Evolutionary conservation across 2,113 vertebrate genomes (phyloP).

Genomic region (Sialia sialis): DNA sequence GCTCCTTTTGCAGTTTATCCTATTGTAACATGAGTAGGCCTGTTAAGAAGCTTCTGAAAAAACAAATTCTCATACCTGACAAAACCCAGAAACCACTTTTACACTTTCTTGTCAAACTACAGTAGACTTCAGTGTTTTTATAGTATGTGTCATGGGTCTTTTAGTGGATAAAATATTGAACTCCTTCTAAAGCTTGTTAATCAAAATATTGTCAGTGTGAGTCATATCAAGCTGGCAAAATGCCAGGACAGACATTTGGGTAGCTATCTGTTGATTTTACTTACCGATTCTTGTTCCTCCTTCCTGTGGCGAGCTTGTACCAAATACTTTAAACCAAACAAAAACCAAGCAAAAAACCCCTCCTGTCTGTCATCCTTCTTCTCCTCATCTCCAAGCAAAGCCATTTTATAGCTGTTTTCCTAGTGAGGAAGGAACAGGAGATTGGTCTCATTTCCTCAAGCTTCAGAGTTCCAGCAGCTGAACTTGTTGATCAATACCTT

Average conservation of each 20-base stretch:
- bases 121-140: neutral
- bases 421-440: neutral
- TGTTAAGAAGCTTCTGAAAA: neutral
- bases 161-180: constrained; percentile 10
- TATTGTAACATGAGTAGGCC: neutral
- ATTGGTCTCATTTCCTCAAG: neutral
- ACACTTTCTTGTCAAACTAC: neutral
- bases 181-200: neutral
- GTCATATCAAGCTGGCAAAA: neutral
- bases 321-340: neutral
- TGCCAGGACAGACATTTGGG: neutral
- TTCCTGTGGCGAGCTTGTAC: neutral
- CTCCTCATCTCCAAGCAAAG: neutral
- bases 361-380: neutral
- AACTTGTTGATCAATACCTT: neutral
- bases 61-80: neutral
- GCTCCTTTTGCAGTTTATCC: neutral
- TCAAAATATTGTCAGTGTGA: neutral
- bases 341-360: accelerated
- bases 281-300: neutral
- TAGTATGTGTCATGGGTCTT: neutral
- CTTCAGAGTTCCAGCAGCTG: neutral
- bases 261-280: neutral
- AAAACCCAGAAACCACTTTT: neutral
- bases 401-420: neutral